Conservation (phyloP, 2,113 vertebrate genomes). For the Periophthalmodon schlosseri region DNA sequence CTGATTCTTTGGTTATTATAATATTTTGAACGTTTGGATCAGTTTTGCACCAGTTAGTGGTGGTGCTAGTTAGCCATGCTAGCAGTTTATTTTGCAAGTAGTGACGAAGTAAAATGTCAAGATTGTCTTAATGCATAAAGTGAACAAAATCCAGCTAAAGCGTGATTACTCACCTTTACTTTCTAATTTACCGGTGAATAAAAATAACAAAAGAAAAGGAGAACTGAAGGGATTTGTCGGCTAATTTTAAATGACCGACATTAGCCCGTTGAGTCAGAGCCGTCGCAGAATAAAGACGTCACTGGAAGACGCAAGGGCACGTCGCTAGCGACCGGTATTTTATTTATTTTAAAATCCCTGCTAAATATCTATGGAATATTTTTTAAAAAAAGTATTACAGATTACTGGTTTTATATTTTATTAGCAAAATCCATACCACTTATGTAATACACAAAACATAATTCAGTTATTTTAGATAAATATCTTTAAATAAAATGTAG, state of each 20-base stretch:
- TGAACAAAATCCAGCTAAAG: too few relatives aligned
- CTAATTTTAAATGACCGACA: slow-evolving; percentile 8
- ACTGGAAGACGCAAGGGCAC: background rate
- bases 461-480: background rate
- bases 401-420: slow-evolving; percentile 13
- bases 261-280: background rate
- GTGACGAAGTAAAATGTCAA: background rate
- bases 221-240: background rate
- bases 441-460: background rate
- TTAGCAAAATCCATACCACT: background rate
- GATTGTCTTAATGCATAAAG: background rate
- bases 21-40: background rate
- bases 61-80: slow-evolving; percentile 1
- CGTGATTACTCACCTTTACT: slow-evolving; percentile 14
- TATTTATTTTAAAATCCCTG: too few relatives aligned
- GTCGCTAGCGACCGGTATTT: too few relatives aligned
- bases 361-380: too few relatives aligned
- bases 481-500: background rate
- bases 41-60: background rate
- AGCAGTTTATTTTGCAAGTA: slow-evolving; percentile 32
- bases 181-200: background rate
- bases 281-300: slow-evolving; percentile 50
- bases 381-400: background rate
- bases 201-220: slow-evolving; percentile 7
- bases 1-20: too few relatives aligned